Percentiles rank a stretch among this genome's conserved stretches.
phyloP scores from a whole-genome alignment of 1,140 invertebrate genomes.

The Helicoverpa zea region DNA sequence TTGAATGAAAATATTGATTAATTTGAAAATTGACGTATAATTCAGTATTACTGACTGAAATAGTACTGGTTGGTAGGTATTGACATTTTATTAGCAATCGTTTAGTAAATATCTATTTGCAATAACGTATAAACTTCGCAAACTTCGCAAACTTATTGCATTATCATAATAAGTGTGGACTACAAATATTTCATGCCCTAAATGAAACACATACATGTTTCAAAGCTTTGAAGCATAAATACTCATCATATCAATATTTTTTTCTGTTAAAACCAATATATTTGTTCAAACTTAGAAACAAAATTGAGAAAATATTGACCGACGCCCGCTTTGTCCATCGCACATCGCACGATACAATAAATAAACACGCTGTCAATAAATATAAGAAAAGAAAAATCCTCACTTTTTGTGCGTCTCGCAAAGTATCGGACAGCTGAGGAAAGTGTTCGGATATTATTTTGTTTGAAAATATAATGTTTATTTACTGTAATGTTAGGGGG shows the following conservation, averaged over 20 bases:
- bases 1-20: no score
- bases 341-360: neutral
- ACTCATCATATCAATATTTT: neutral
- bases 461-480: conserved; percentile 43
- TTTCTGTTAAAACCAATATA: neutral
- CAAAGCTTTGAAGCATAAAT: no score
- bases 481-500: conserved; percentile 31
- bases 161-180: no score
- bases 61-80: no score
- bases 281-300: conserved; percentile 10
- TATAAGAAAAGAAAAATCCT: conserved; percentile 21
- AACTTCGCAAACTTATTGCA: no score
- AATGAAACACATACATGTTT: no score
- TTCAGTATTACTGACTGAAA: no score
- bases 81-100: no score
- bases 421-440: conserved; percentile 21
- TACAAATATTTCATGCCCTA: no score
- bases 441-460: conserved; percentile 37
- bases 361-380: conserved; percentile 29
- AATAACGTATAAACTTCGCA: no score
- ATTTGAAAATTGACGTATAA: no score
- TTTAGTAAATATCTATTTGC: no score
- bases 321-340: conserved; percentile 23
- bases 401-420: conserved; percentile 15
- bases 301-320: conserved; percentile 41